Percentiles rank a stretch among this genome's conserved stretches.
These are phyloP conservation scores for Steinernema scapterisci DNA, from an alignment of 2,888 invertebrate genomes.

Conservation along the genomic window DNA sequence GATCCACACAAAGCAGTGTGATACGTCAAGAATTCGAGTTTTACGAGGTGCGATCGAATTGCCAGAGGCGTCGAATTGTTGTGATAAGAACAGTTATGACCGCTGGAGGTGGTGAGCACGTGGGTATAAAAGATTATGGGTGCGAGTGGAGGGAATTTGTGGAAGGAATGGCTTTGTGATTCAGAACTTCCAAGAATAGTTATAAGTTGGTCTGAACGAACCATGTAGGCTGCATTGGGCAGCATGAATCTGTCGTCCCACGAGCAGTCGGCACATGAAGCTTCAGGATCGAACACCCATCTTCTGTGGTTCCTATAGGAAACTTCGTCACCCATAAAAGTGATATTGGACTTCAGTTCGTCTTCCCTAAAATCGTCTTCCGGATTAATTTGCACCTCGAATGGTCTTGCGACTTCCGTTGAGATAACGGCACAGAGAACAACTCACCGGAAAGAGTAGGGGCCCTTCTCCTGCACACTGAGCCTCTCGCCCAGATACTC, in stretches of 20 bases:
- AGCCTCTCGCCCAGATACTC: constrained; percentile 29
- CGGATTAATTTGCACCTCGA: neutral
- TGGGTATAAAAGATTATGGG: too few relatives aligned
- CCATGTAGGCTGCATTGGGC: constrained; percentile 37
- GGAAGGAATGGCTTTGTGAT: too few relatives aligned
- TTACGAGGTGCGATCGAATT: too few relatives aligned
- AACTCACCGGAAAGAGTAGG: constrained; percentile 32
- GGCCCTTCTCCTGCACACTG: constrained; percentile 31
- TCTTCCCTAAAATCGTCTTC: constrained; percentile 14
- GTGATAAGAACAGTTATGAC: too few relatives aligned
- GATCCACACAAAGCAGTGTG: too few relatives aligned
- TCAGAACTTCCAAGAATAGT: too few relatives aligned
- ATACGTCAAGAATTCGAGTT: too few relatives aligned
- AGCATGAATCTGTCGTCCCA: constrained; percentile 34
- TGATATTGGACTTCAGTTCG: constrained; percentile 17
- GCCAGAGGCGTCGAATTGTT: too few relatives aligned
- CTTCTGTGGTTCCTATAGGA: constrained; percentile 30
- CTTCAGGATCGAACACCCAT: constrained; percentile 36
- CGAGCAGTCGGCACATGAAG: constrained; percentile 31
- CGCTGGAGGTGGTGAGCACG: too few relatives aligned
- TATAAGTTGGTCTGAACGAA: constrained; percentile 23
- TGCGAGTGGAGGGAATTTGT: too few relatives aligned
- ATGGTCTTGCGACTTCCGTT: too few relatives aligned
- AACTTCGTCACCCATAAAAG: neutral
- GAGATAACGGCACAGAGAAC: neutral